Evolutionary conservation across 2,888 invertebrate species (phyloP).

Genomic region (Dorcus parallelipipedus): DNA sequence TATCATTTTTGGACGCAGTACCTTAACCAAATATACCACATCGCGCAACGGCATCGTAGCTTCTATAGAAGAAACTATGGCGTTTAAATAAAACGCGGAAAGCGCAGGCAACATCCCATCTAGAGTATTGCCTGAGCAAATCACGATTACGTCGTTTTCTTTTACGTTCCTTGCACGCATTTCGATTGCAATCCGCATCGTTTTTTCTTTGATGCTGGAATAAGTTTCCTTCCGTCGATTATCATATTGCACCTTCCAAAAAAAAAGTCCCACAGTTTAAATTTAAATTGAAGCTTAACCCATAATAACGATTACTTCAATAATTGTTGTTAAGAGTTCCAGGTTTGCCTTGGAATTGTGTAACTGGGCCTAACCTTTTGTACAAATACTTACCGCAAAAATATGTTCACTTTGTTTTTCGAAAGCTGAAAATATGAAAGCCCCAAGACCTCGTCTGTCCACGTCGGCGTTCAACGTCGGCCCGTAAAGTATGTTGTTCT

Average conservation of each 20-base stretch:
- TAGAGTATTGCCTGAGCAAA: conserved; percentile 48
- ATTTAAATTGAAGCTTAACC: too few species aligned
- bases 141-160: conserved; percentile 46
- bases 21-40: conserved; percentile 21
- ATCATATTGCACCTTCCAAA: conserved; percentile 26
- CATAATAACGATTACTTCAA: too few species aligned
- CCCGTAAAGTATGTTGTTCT: conserved; percentile 7
- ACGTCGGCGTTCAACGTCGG: not conserved
- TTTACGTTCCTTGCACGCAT: conserved; percentile 42
- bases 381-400: conserved; percentile 16
- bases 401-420: conserved; percentile 14
- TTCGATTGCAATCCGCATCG: conserved; percentile 47
- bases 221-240: conserved; percentile 47
- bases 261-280: not conserved
- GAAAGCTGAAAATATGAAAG: conserved; percentile 16
- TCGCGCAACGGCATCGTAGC: conserved; percentile 23
- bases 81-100: conserved; percentile 47
- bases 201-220: conserved; percentile 40
- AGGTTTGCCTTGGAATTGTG: too few species aligned
- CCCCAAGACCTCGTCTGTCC: conserved; percentile 19
- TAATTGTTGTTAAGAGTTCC: too few species aligned
- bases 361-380: too few species aligned
- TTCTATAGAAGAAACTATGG: conserved; percentile 21
- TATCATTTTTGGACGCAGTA: conserved; percentile 26
- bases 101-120: conserved; percentile 47